Conservation (phyloP, 2,888 invertebrate species). For the Hirtodrosophila histrioides region DNA sequence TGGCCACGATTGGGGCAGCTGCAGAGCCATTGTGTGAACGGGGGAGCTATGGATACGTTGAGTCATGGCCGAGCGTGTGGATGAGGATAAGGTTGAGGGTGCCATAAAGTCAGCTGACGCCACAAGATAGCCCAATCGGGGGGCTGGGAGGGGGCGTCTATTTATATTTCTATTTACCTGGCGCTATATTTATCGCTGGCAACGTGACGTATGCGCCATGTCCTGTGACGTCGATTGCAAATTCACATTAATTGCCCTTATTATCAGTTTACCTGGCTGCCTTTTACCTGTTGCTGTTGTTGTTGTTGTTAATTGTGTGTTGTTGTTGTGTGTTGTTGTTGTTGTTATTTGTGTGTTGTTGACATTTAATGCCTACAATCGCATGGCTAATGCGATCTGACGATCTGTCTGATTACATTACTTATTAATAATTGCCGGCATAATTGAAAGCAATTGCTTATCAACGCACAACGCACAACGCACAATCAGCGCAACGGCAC, state of each 20-base stretch:
- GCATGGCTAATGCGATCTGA: constrained; percentile 48
- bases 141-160: constrained; percentile 21
- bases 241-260: constrained; percentile 62
- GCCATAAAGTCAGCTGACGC: constrained; percentile 43
- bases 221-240: constrained; percentile 66
- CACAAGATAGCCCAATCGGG: constrained; percentile 1
- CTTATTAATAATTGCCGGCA: constrained; percentile 49
- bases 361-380: constrained; percentile 55
- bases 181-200: constrained; percentile 40
- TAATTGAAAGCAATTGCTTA: constrained; percentile 65
- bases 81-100: background rate
- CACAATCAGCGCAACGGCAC: too few species aligned
- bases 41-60: constrained; percentile 8
- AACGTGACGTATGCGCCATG: constrained; percentile 64
- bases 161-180: constrained; percentile 38
- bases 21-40: background rate
- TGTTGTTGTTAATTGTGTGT: background rate
- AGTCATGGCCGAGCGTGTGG: constrained; percentile 15
- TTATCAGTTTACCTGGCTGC: constrained; percentile 25
- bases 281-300: background rate
- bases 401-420: constrained; percentile 52
- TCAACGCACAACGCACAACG: constrained; percentile 18
- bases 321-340: constrained; percentile 2
- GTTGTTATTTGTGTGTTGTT: constrained; percentile 7
- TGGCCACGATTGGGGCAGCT: too few species aligned